Conservation (phyloP, 2,113 vertebrate genomes). For the Ceyx margarethae region DNA sequence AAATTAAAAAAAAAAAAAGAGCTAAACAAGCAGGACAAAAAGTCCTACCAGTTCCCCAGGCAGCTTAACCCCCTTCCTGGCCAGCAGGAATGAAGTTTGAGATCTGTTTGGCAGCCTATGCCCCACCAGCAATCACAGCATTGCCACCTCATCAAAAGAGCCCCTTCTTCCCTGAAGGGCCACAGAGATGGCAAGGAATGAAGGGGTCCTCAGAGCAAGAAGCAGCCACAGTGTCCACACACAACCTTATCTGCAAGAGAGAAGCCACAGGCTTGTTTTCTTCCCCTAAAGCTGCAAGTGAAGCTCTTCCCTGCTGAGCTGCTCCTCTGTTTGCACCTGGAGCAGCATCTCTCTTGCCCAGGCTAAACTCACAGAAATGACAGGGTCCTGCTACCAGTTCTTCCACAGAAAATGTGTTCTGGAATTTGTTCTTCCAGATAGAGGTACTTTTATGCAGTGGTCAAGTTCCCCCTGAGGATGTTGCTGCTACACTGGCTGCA, state of each 20-base stretch:
- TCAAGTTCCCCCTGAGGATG: not conserved
- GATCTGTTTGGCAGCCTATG: not conserved
- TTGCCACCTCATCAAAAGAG: not conserved
- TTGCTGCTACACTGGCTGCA: not conserved
- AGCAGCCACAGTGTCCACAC: not conserved
- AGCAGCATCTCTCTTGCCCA: not conserved
- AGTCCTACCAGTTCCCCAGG: not conserved
- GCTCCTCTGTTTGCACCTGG: not conserved
- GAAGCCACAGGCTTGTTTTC: not conserved
- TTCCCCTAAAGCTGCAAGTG: not conserved
- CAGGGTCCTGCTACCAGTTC: not conserved
- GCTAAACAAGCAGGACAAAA: not conserved
- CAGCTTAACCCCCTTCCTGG: not conserved
- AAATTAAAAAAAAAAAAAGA: not conserved
- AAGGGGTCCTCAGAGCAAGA: not conserved
- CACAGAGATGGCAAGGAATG: accelerated
- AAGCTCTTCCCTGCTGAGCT: not conserved
- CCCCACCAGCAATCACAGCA: not conserved
- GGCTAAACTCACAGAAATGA: not conserved
- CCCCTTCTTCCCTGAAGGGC: not conserved
- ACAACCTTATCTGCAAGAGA: not conserved
- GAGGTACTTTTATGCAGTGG: not conserved
- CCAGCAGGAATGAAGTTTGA: not conserved
- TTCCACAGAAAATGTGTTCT: not conserved
- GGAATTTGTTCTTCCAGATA: not conserved